These are phyloP conservation scores for Colletes latitarsis DNA, from an alignment of 1,140 invertebrate genomes.

Conservation along the genomic window DNA sequence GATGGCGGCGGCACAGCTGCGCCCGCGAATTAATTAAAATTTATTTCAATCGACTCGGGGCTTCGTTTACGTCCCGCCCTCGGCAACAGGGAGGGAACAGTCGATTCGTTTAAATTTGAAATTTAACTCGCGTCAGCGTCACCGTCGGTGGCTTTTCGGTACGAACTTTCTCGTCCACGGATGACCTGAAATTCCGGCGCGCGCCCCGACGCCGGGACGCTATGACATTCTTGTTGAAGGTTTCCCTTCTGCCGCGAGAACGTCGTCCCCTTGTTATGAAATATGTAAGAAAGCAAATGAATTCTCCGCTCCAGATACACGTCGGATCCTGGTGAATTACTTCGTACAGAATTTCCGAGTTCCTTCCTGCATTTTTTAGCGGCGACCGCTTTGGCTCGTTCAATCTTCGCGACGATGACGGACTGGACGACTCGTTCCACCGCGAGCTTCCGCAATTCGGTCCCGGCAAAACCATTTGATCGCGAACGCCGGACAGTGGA, in stretches of 20 bases:
- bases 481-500: not conserved
- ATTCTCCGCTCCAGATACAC: not conserved
- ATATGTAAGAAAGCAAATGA: constrained; percentile 18
- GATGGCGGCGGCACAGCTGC: not conserved
- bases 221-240: constrained; percentile 1
- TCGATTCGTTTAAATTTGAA: not conserved
- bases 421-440: no score
- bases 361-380: not conserved
- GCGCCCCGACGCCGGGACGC: not conserved
- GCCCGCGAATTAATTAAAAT: constrained; percentile 30
- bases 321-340: not conserved
- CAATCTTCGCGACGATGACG: not conserved
- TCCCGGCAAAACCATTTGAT: no score
- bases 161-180: not conserved
- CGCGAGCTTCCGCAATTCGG: no score
- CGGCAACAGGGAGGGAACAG: no score
- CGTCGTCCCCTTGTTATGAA: not conserved
- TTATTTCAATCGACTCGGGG: constrained; percentile 1
- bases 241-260: not conserved
- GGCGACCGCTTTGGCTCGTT: not conserved
- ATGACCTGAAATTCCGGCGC: constrained; percentile 1
- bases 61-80: no score
- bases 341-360: not conserved
- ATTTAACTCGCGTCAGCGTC: not conserved
- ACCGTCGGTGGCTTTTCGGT: not conserved